Evolutionary conservation across 2,888 invertebrate genomes (phyloP), one percentile per base, ranked within the genome.

Genomic region (Diarsia mendica): DNA sequence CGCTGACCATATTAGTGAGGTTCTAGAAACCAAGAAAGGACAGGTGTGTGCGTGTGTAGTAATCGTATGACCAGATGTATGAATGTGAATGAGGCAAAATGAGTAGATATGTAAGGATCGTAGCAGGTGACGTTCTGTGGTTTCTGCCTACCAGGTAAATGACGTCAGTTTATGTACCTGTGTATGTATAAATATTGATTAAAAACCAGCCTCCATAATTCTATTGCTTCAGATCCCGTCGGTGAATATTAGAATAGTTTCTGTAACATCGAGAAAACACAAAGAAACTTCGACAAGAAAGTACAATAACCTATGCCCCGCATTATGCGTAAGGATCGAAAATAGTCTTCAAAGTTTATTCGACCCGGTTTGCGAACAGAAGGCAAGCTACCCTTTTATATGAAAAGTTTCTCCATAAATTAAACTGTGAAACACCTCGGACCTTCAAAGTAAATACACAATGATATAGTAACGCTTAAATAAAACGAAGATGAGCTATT

Each of bases 321-420:
- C 67, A 75, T 80, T 85, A 86, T 88, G 86, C 85, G 85, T 86
- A 86, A 81, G 83, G 78, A 91, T 88, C 85, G 88, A 79, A 82
- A 82, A 79, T 84, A 81, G 85, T 87, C 83, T 78, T 78, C 86
- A 82, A 87, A 90, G 88, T 90, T 90, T 88, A 86, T 86, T 85
- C 85, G 80, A 75, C 53, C 84, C 70, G 80, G 85, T 89, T 89
- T 84, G 90, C 86, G 86, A 86, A 85, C 83, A 83, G 82, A 65
- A 75, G 75, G 87, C 85, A 78, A 84, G 86, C 78, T 84, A 87
- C 90, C 90, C 91, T 91, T 91, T 91, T 90, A 90, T 89, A 88
- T 80, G 89, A 85, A 87, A 92, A 92, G 86, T 92, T 92, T 81
- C 68, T 85, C 82, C 91, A 89, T 92, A 91, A 92, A 92, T 92